Conservation (phyloP, 2,113 vertebrate species). For the Chloropsis hardwickii region DNA sequence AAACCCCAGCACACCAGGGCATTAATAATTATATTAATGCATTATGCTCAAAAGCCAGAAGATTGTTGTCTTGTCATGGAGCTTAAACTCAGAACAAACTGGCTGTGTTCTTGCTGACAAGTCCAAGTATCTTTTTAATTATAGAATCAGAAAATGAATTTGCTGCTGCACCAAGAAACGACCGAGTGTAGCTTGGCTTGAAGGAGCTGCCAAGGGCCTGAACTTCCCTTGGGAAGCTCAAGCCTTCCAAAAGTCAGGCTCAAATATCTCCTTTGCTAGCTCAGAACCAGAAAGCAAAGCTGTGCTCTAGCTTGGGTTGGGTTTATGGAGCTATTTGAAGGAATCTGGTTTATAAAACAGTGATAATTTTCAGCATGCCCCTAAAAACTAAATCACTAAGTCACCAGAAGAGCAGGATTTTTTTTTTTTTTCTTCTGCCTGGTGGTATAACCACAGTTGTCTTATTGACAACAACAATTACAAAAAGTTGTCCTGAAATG, state of each 20-base stretch:
- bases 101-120: constrained; percentile 34
- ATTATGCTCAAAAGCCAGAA: neutral
- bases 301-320: neutral
- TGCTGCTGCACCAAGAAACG: neutral
- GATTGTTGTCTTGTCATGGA: constrained; percentile 26
- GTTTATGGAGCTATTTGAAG: neutral
- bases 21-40: constrained; percentile 35
- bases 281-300: neutral
- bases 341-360: neutral
- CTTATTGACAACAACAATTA: neutral
- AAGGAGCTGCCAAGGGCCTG: neutral
- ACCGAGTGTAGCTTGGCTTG: neutral
- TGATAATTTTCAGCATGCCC: neutral
- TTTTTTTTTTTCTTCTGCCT: neutral
- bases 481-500: too few species aligned
- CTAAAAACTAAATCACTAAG: neutral
- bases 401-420: neutral
- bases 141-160: constrained; percentile 26
- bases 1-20: neutral
- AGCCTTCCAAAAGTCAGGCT: neutral
- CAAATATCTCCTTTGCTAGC: neutral
- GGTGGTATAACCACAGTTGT: accelerated
- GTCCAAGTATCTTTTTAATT: constrained; percentile 50
- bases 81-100: constrained; percentile 35
- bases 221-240: neutral